phyloP scores from a whole-genome alignment of 1,140 invertebrate species.

The Cylas formicarius region DNA sequence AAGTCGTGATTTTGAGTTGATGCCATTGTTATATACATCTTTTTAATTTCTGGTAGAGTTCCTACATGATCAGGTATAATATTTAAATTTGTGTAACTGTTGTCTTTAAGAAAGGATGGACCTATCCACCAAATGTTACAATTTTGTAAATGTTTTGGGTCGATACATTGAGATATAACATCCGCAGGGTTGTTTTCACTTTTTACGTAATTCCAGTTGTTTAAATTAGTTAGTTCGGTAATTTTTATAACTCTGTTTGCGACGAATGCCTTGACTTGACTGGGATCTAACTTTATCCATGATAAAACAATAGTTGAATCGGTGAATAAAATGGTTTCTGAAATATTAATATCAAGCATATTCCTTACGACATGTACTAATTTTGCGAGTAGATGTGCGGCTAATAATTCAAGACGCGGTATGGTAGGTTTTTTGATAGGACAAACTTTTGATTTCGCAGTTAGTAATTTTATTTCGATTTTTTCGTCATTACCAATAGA shows the following conservation, averaged over 20 bases:
- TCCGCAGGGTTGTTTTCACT: conserved; percentile 41
- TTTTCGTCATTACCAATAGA: conserved; percentile 10
- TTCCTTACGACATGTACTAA: conserved; percentile 15
- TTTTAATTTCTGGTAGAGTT: conserved; percentile 17
- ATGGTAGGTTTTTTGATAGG: conserved; percentile 31
- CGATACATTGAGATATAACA: conserved; percentile 39
- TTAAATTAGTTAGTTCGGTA: conserved; percentile 28
- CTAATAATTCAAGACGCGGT: conserved; percentile 28
- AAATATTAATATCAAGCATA: conserved; percentile 9
- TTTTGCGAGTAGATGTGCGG: conserved; percentile 20
- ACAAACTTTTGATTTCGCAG: conserved; percentile 32
- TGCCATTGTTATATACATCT: conserved; percentile 23
- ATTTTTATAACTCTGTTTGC: conserved; percentile 38
- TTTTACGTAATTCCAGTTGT: conserved; percentile 37
- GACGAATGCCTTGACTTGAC: conserved; percentile 34
- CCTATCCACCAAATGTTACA: conserved; percentile 38
- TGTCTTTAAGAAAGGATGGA: conserved; percentile 18
- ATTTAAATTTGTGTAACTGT: conserved; percentile 19
- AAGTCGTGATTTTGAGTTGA: conserved; percentile 5
- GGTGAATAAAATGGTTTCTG: conserved; percentile 34
- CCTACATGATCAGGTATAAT: background rate
- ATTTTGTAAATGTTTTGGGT: conserved; percentile 19
- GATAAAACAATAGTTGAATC: conserved; percentile 41
- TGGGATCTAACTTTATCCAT: conserved; percentile 23
- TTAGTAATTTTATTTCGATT: conserved; percentile 19